Percentiles rank a stretch among this genome's conserved stretches.
Evolutionary conservation across 2,888 invertebrate genomes (phyloP).

Genomic region (Philonicus albiceps): DNA sequence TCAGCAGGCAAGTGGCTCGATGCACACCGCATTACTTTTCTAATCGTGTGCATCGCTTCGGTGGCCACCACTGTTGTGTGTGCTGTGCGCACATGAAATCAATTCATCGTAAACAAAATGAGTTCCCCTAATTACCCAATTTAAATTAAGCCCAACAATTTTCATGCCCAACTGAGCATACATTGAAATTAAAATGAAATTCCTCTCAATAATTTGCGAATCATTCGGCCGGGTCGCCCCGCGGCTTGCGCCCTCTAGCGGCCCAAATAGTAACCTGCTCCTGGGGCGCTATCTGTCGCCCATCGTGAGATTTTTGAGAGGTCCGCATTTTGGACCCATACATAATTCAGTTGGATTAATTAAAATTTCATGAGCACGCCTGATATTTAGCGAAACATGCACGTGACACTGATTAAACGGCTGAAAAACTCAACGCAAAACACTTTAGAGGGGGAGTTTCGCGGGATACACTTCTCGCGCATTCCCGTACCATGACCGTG

Average conservation of each 20-base stretch:
- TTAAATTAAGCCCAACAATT: conserved; percentile 28
- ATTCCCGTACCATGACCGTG: too few species aligned
- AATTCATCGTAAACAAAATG: neutral
- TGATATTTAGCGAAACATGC: conserved; percentile 30
- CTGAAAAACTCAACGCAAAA: conserved; percentile 1
- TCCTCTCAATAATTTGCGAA: conserved; percentile 19
- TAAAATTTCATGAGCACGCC: conserved; percentile 21
- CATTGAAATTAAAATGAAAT: conserved; percentile 16
- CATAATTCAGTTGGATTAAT: conserved; percentile 23
- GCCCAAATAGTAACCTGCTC: neutral
- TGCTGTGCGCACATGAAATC: neutral
- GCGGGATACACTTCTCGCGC: neutral
- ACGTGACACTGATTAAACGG: conserved; percentile 28
- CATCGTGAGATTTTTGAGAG: neutral
- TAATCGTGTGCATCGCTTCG: neutral
- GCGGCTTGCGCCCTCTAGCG: neutral
- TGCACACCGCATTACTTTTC: neutral
- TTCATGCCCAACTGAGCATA: conserved; percentile 33
- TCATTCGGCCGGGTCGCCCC: neutral
- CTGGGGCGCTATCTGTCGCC: neutral
- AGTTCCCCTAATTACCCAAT: conserved; percentile 10
- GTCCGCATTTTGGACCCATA: neutral
- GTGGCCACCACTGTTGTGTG: neutral
- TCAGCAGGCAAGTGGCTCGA: neutral
- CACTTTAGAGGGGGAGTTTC: neutral